A percentile compares a stretch with the other conserved stretches of the same genome.
Evolutionary conservation across 2,113 vertebrate species (phyloP).

Genomic region (Passerina amoena): DNA sequence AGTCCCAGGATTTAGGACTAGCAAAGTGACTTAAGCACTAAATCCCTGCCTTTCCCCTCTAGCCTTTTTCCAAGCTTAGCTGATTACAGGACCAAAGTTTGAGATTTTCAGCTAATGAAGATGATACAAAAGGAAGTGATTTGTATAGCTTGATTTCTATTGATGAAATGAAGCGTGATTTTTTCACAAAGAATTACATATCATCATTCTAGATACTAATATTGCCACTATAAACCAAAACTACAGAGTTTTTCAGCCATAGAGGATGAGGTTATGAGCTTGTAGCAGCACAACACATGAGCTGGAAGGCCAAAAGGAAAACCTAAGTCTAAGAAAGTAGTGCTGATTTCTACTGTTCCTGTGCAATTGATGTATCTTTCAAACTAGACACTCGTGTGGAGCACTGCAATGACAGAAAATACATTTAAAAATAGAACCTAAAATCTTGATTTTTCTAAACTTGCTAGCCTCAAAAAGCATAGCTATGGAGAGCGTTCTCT

Average conservation of each 20-base stretch:
- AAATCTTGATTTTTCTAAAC: background rate
- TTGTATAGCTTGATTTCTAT: background rate
- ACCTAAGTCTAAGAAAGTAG: background rate
- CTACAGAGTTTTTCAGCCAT: background rate
- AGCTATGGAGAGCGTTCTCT: background rate
- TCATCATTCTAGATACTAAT: background rate
- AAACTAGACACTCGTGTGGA: background rate
- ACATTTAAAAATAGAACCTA: background rate
- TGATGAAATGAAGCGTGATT: background rate
- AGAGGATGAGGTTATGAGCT: background rate
- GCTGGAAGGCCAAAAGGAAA: background rate
- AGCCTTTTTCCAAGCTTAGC: constrained; percentile 32
- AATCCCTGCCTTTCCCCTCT: constrained; percentile 53
- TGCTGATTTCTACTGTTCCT: background rate
- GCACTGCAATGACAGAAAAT: background rate
- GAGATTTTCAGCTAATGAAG: constrained; percentile 34
- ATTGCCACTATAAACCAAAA: background rate
- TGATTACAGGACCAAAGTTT: constrained; percentile 46
- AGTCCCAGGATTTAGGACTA: constrained; percentile 53
- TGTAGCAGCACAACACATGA: background rate
- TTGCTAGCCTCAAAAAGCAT: background rate
- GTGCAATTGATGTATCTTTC: background rate
- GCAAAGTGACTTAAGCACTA: constrained; percentile 50
- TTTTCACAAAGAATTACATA: background rate
- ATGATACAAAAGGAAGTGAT: background rate